Base-by-base conservation (phyloP, 2,113 vertebrate species). In the Oryzias javanicus region DNA sequence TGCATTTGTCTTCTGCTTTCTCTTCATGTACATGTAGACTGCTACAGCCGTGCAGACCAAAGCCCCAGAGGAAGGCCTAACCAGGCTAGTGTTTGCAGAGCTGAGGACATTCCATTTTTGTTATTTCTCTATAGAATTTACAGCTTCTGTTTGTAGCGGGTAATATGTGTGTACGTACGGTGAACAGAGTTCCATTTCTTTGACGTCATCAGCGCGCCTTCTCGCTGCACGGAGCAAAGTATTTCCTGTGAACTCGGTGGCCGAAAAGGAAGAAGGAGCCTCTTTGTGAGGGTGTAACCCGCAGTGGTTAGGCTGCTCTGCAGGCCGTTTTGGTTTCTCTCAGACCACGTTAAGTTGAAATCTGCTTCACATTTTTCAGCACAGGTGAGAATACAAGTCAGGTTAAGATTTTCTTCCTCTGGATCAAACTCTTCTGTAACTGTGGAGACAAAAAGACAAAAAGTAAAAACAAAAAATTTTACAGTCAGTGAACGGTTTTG, bases 341-440 rank as follows among this genome's bases (percentile, higher is more conserved):
- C 63, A 51, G 63, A 72, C 81, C 83, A 89, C 5, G 61, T 72
- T 62, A 89, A 55, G 55, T 41, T 72, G n/a, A 84, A 72, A 70
- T 82, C 64, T 42, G 49, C 14, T 19, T 75, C 77, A 67, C 80
- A 88, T 66, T 58, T 6, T 29, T 46, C 15, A 25, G 63, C 29
- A 27, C 88, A 87, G 29, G 64, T 79, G 1, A 88, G 74, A 40
- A 64, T 57, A 67, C 86, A 88, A 46, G 64, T 80, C 59, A 88
- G 25, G 14, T 72, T 79, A 44, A 79, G 49, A 54, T 81, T 67
- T 1, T 48, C 40, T 13, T 56, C 50, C 7, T n/a, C 64, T 56
- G 65, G 19, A 1, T 18, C 46, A 1, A 24, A 20, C 50, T 79
- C 58, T 63, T 68, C 62, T 19, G 20, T 65, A 45, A 86, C 86